Base-by-base conservation (phyloP, 1,140 invertebrate genomes). In the Arctopsyche grandis region DNA sequence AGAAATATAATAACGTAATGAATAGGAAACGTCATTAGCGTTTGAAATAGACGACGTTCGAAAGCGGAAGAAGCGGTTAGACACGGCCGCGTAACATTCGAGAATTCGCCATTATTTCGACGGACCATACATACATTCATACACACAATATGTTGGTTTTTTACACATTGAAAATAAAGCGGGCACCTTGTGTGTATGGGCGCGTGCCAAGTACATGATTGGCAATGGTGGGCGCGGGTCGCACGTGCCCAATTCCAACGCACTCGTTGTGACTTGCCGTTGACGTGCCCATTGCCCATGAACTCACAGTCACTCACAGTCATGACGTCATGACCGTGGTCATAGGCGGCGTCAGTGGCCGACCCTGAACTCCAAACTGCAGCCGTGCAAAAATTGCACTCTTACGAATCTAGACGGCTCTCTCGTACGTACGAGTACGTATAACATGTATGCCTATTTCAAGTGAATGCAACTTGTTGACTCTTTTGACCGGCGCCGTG, bases 351-450 rank as follows among this genome's bases (percentile, higher is more conserved):
- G 63, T 66, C 63, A 66, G 10, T 29, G 63, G 63, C 63, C 63
- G 63, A 4, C 63, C 63, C 21, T 66, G 63, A 66, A 66, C 63
- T 66, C 63, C 9, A 26, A 52, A 14, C 29, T 38, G 29, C 29
- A 38, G 7, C 29, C 29, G 29, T 38, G 29, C 29, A 38, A 38
- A 38, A 38, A 38, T 38, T 38, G 29, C 29, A 38, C 29, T 38
- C 29, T 38, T 38, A 38, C 29, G 29, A 38, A 38, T 38, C 29
- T 38, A 38, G 29, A 38, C 29, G 29, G 7, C 29, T 38, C 29
- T 38, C n/a, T n/a, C n/a, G n/a, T n/a, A n/a, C 7, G 29, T 38
- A 38, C 29, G 29, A 4, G 29, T 38, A 38, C 7, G 29, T 38
- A 7, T 38, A 7, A 1, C 29, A 38, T 38, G 29, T 7, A 38